These are phyloP conservation scores for Scelioninae gen. 2 DNA, from an alignment of 2,888 invertebrate genomes.

Conservation along the genomic window DNA sequence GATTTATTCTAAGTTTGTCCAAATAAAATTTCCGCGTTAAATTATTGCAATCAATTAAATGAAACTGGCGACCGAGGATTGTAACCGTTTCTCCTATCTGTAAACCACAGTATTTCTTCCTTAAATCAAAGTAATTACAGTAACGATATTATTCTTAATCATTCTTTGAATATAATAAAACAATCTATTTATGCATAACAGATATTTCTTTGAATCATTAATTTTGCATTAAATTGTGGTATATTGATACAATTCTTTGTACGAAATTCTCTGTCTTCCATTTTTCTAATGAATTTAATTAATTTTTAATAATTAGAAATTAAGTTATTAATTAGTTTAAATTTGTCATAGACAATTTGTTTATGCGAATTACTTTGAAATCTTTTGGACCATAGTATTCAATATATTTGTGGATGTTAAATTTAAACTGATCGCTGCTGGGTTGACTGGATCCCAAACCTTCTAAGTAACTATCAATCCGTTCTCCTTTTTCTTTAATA, in stretches of 20 bases:
- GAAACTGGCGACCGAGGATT: conserved; percentile 83
- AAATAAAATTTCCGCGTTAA: conserved; percentile 88
- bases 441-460: conserved; percentile 27
- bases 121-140: too few species aligned
- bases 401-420: conserved; percentile 66
- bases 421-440: conserved; percentile 35
- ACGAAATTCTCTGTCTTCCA: too few species aligned
- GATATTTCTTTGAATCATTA: too few species aligned
- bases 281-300: too few species aligned
- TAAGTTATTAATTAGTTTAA: too few species aligned
- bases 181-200: too few species aligned
- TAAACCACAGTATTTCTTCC: background rate
- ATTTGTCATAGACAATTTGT: too few species aligned
- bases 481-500: conserved; percentile 77
- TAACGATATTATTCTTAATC: too few species aligned
- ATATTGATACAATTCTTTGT: too few species aligned
- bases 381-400: conserved; percentile 88
- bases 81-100: conserved; percentile 83
- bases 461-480: conserved; percentile 23
- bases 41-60: conserved; percentile 86
- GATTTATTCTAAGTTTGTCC: conserved; percentile 77
- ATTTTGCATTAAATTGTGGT: too few species aligned
- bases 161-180: too few species aligned
- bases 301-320: too few species aligned
- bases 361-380: conserved; percentile 77